Evolutionary conservation across 2,888 invertebrate genomes (phyloP).

Genomic region (Oscheius onirici): DNA sequence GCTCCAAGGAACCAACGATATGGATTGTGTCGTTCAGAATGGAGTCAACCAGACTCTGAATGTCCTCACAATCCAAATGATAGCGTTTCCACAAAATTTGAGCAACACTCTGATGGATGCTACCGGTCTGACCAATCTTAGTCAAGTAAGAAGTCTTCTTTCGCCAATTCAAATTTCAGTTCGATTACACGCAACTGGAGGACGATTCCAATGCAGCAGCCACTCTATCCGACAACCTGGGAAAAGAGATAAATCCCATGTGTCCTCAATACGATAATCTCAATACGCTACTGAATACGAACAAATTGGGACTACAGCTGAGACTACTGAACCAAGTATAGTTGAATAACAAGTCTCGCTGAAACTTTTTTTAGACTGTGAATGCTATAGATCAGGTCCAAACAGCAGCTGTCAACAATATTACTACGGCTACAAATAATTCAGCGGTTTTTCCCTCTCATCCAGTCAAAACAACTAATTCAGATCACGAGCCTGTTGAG

Average conservation of each 20-base stretch:
- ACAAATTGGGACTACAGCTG: too few species aligned
- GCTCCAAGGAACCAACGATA: slow-evolving; percentile 31
- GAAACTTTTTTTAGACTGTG: too few species aligned
- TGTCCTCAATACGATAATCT: too few species aligned
- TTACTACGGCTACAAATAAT: too few species aligned
- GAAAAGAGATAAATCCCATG: neutral
- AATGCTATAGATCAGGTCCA: too few species aligned
- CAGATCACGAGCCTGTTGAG: neutral
- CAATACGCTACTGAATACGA: too few species aligned
- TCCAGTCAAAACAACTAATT: too few species aligned
- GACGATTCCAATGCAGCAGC: neutral
- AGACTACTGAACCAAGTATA: too few species aligned
- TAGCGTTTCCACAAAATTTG: neutral
- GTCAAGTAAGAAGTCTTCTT: neutral
- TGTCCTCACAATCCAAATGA: neutral
- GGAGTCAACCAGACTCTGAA: slow-evolving; percentile 34
- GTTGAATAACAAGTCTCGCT: too few species aligned
- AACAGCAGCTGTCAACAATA: too few species aligned
- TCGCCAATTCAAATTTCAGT: slow-evolving; percentile 8
- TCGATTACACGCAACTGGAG: neutral
- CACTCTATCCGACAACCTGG: neutral
- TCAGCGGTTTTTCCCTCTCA: too few species aligned
- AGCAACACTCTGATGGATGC: neutral
- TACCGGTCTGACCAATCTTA: neutral
- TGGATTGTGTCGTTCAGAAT: slow-evolving; percentile 37